phyloP scores from a whole-genome alignment of 1,140 invertebrate genomes.

The Drosophila ercepeae region DNA sequence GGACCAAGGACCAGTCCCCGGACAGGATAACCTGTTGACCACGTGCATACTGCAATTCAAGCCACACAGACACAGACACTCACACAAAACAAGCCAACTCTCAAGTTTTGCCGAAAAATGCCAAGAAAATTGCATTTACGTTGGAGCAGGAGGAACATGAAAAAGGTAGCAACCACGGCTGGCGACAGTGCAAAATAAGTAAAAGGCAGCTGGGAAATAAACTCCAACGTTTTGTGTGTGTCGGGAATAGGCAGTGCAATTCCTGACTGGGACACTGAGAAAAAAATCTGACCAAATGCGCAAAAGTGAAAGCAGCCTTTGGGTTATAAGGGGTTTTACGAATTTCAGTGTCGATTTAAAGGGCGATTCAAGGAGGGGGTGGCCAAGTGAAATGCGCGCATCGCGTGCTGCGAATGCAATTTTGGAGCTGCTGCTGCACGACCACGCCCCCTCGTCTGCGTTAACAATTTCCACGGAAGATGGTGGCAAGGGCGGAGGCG shows the following conservation, averaged over 20 bases:
- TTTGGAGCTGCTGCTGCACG: slow-evolving; percentile 58
- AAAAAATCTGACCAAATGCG: background rate
- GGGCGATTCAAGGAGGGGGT: slow-evolving; percentile 10
- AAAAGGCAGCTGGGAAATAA: slow-evolving; percentile 75
- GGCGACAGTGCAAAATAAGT: slow-evolving; percentile 64
- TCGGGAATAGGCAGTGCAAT: slow-evolving; percentile 38
- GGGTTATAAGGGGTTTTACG: too few relatives aligned
- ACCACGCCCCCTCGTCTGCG: slow-evolving; percentile 21
- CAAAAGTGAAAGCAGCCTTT: background rate
- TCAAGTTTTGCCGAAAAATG: slow-evolving; percentile 77
- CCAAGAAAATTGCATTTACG: slow-evolving; percentile 81
- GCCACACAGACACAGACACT: slow-evolving; percentile 24
- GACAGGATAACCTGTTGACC: slow-evolving; percentile 80
- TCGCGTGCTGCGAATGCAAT: slow-evolving; percentile 83
- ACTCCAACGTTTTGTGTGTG: slow-evolving; percentile 69
- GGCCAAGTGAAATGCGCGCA: slow-evolving; percentile 71
- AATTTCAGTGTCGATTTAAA: slow-evolving; percentile 3
- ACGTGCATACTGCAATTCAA: slow-evolving; percentile 77
- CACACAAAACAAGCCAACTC: slow-evolving; percentile 21
- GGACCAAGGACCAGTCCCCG: slow-evolving; percentile 40
- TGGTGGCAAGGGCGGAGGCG: background rate
- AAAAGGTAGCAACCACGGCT: slow-evolving; percentile 68
- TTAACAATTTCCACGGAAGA: slow-evolving; percentile 35
- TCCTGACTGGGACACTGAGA: slow-evolving; percentile 3
- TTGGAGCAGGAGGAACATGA: slow-evolving; percentile 39